Evolutionary conservation across 2,797 vertebrate species (phyloP), one percentile per base, ranked within the genome.

Genomic region (Heterohyrax brucei): DNA sequence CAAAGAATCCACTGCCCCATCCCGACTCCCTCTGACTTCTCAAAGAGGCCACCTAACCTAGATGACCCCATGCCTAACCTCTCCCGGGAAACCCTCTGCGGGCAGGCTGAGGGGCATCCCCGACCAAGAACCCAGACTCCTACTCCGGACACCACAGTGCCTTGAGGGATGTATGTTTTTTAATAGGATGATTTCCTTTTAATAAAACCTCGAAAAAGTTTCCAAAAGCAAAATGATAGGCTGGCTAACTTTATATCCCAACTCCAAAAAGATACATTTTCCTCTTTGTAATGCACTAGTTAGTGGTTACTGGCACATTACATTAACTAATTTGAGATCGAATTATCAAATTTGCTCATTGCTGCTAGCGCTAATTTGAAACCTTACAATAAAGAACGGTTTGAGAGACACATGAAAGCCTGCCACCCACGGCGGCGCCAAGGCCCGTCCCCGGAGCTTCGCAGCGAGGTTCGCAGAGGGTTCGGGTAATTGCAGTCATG

Each of bases 261-360:
- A 96, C 96, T 95, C 95, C 97, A 97, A 78, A 95, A 96, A 98
- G 98, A 98, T 98, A 95, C 97, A 94, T 98, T 98, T 98, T 97
- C 98, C 87, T 98, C 97, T 98, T 96, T 97, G 98, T 97, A 82
- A 24, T 93, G 97, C 97, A 77, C 98, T 98, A 91, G 98, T 98
- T 98, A 98, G 98, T 22, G 98, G 98, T 98, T 98, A 95, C 98
- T 98, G 98, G 98, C 98, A 98, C 97, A 77, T 98, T 97, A 97
- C 98, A 98, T 98, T 98, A 99, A 99, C 99, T 99, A 98, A 99
- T 99, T 99, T 99, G 98, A 98, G 98, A 98, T 98, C 97, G 98
- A 99, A 99, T 99, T 99, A 99, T 99, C 99, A 98, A 99, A 99
- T 99, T 99, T 99, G 99, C 98, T 99, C 98, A 98, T 99, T 98